Evolutionary conservation across 2,888 invertebrate species (phyloP), one percentile per base, ranked within the genome.

Genomic region (Pristionchus mayeri): DNA sequence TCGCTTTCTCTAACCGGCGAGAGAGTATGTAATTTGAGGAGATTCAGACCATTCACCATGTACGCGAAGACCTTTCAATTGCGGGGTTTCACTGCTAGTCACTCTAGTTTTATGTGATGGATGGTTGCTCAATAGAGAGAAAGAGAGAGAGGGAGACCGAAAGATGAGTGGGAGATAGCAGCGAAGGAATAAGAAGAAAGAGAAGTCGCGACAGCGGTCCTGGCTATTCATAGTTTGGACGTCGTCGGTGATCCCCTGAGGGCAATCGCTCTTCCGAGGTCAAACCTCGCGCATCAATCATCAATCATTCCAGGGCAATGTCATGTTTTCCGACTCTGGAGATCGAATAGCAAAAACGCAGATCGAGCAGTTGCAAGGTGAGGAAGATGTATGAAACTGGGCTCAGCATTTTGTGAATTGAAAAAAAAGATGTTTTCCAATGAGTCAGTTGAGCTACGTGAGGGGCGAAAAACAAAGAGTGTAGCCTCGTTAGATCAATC

Each of bases 301-400:
- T 48, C 50, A n/a, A n/a, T 82, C n/a, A 21, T 81, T 89, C 78
- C 94, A 98, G 98, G 98, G 98, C 76, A 95, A 96, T 92, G 99
- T 99, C 87, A 98, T 98, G 54, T 99, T 99, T 94, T 98, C 98
- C 90, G 97, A 98, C 13, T 93, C 94, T 87, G 99, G 99, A 90
- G 99, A 99, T 94, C 95, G 99, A 91, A 98, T 99, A 93, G 98
- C 98, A 76, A 95, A 97, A 94, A 99, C 98, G 40, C 97, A 98
- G 94, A 97, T 99, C 90, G 99, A 99, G 93, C 99, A 99, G 94
- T 95, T 98, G 94, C 95, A 96, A 87, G 90, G 93, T 92, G 78
- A 79, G 21, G 2, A 24, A 75, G 57, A n/a, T n/a, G n/a, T n/a
- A n/a, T n/a, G n/a, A n/a, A n/a, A 24, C 24, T 0, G 24, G 24